Conservation (phyloP, 2,113 vertebrate species). For the Syngnathoides biaculeatus region DNA sequence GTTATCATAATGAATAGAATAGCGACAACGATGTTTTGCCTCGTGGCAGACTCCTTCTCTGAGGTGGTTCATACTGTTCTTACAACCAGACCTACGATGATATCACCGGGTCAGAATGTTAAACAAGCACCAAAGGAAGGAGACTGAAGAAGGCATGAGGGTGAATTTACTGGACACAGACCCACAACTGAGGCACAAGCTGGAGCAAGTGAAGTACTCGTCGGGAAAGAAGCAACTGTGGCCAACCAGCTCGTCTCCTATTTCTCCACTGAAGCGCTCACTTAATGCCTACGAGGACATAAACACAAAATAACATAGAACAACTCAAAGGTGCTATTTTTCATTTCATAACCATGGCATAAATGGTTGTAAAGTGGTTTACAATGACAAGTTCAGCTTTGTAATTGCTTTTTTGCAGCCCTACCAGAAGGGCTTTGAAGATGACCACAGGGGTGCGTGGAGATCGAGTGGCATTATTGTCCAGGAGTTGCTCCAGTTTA, state of each 20-base stretch:
- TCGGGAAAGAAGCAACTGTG: slow-evolving; percentile 98
- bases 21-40: slow-evolving; percentile 89
- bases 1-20: slow-evolving; percentile 94
- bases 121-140: background rate
- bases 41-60: slow-evolving; percentile 87
- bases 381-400: background rate
- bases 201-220: slow-evolving; percentile 97
- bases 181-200: slow-evolving; percentile 94
- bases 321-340: background rate
- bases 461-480: slow-evolving; percentile 90
- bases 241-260: slow-evolving; percentile 87
- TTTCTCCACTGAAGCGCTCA: slow-evolving; percentile 95
- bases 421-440: slow-evolving; percentile 92
- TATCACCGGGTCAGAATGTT: background rate
- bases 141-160: background rate
- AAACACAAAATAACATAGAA: slow-evolving; percentile 5
- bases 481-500: slow-evolving; percentile 85
- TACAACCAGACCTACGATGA: slow-evolving; percentile 84
- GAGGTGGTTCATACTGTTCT: slow-evolving; percentile 97
- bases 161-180: slow-evolving; percentile 65
- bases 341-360: background rate
- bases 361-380: slow-evolving; percentile 3
- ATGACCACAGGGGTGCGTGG: slow-evolving; percentile 87
- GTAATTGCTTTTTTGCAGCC: slow-evolving; percentile 9
- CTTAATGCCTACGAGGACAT: slow-evolving; percentile 82